Percentiles rank a stretch among this genome's conserved stretches.
Evolutionary conservation across 23 tunicate species (phyloP).

Genomic region (Oikopleura vanhoeffeni): DNA sequence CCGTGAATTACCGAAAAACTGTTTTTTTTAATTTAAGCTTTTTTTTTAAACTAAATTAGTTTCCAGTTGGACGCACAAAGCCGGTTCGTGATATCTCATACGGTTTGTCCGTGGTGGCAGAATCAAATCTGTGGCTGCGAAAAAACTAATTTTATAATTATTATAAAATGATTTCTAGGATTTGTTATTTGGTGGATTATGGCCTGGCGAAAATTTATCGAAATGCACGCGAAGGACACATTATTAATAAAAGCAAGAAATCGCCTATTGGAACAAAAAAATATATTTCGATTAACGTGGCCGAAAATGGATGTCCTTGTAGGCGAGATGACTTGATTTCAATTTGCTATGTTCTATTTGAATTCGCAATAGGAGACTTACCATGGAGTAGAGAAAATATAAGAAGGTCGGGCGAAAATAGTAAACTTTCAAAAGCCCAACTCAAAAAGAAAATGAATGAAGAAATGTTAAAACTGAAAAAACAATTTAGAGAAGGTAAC

Average conservation of each 20-base stretch:
- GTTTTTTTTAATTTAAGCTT: too few relatives aligned
- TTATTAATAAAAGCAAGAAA: background rate
- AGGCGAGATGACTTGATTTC: background rate
- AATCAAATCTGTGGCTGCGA: too few relatives aligned
- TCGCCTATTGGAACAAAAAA: background rate
- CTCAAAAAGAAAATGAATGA: background rate
- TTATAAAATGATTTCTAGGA: too few relatives aligned
- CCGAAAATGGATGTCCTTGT: background rate
- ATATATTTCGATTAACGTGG: background rate
- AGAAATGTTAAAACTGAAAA: background rate
- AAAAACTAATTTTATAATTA: too few relatives aligned
- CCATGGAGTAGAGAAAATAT: background rate
- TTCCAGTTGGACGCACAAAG: too few relatives aligned
- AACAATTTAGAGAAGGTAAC: background rate
- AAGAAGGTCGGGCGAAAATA: background rate
- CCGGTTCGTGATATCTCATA: too few relatives aligned
- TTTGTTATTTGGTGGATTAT: background rate
- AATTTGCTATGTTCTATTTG: background rate
- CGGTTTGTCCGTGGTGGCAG: too few relatives aligned
- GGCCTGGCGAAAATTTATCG: background rate
- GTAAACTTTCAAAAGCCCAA: background rate
- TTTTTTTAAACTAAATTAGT: too few relatives aligned
- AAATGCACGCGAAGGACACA: background rate
- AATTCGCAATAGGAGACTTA: background rate
- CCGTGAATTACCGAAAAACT: too few relatives aligned